Base-by-base conservation (phyloP, 92 coral and sea anemone species). In the Epizoanthus fatuus region DNA sequence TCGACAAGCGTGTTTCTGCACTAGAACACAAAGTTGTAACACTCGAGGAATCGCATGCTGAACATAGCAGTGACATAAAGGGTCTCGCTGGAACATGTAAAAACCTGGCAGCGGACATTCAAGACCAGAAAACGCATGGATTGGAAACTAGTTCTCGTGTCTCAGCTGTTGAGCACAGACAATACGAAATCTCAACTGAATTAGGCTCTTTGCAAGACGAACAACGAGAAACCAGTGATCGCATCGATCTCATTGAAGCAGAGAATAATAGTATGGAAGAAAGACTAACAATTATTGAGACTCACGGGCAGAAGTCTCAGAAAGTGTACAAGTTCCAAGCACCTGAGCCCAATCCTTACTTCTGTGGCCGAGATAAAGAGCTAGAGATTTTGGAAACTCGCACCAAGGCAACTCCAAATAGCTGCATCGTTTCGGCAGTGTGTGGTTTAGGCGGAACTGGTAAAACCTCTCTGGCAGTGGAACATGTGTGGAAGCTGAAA, bases 391-490 rank as follows among this genome's bases (percentile, higher is more conserved):
- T 94, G 42, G 87, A 65, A 35, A n/a, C 68, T 66, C 92, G 74
- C 7, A 14, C 80, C 9, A 58, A 44, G 37, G 25, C 19, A 55
- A 58, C 49, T 45, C 66, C 16, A 22, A 39, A 59, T 11, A 79
- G 75, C 59, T 94, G 90, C 53, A 62, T 32, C 32, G 62, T 90
- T 15, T 75, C 93, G 16, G 92, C 90, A 9, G 74, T 95, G 60
- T 93, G 91, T 65, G 98, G 98, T 38, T 93, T 95, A 11, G 98
- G 98, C 3, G 98, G 98, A 60, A 89, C 90, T 2, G 98, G 98
- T 1, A 95, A 95, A 77, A 94, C 98, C 4, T 91, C 95, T 9
- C 95, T 95, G 16, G 96, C 90, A 12, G 85, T 93, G 8, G 98
- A 95, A 74, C 87, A 91, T 64, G 93, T 91, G 8, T 87, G 94